Evolutionary conservation across 2,888 invertebrate genomes (phyloP).

Genomic region (Scaeva pyrastri): DNA sequence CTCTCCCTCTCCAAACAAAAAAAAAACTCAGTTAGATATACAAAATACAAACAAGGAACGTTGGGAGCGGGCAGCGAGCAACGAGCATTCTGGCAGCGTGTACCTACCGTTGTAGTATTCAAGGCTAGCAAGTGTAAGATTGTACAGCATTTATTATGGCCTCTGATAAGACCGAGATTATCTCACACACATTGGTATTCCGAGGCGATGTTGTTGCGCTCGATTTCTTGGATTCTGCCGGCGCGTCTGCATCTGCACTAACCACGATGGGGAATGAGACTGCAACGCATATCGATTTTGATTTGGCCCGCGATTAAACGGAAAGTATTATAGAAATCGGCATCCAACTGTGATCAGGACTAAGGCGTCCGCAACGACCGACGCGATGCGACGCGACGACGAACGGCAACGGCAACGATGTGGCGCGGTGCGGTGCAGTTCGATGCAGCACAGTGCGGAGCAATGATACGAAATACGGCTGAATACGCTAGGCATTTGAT

Average conservation of each 20-base stretch:
- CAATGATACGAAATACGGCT: conserved; percentile 4
- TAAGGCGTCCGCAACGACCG: neutral
- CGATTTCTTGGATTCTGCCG: conserved; percentile 68
- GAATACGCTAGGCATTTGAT: conserved; percentile 65
- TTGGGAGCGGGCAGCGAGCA: no score
- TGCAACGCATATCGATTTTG: conserved; percentile 75
- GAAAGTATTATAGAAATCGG: conserved; percentile 76
- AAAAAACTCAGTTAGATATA: neutral
- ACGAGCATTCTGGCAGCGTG: conserved; percentile 70
- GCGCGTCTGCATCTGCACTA: conserved; percentile 57
- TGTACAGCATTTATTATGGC: conserved; percentile 75
- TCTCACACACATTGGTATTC: conserved; percentile 74
- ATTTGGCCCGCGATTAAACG: conserved; percentile 73
- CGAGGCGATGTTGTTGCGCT: conserved; percentile 69
- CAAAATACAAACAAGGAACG: conserved; percentile 1
- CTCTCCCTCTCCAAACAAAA: conserved; percentile 47
- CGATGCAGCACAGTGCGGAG: neutral
- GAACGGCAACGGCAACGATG: neutral
- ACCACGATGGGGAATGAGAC: conserved; percentile 50
- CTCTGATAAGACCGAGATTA: conserved; percentile 74
- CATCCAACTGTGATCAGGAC: conserved; percentile 77
- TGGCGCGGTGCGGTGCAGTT: neutral
- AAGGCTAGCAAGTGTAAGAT: conserved; percentile 76
- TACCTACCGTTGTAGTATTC: conserved; percentile 71
- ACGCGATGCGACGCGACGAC: neutral